Evolutionary conservation across 2,113 vertebrate genomes (phyloP), one percentile per base, ranked within the genome.

Genomic region (Vidua chalybeata): DNA sequence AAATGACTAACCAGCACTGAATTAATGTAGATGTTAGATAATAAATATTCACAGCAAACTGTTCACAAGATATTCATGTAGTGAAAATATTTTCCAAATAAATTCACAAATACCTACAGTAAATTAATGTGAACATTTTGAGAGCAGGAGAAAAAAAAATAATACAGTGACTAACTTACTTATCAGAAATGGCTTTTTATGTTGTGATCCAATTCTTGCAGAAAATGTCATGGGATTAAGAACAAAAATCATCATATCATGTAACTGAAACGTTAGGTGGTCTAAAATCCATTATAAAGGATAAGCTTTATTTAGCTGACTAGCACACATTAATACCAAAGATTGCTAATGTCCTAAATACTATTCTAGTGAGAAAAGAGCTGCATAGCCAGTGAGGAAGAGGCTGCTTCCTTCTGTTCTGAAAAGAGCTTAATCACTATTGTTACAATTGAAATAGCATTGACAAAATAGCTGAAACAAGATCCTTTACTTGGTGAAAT

Each of bases 11-110:
- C 26, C 51, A 86, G 56, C 55, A 37, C 78, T 84, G 78, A 90
- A 90, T 89, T 82, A 63, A 89, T 81, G 77, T 71, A 75, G 41
- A 68, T 68, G 72, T 74, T 84, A 81, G 49, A 55, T 69, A 94
- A 86, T 56, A 92, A 88, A 87, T 84, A 90, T 89, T 92, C 76
- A 78, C 66, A 74, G 46, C 49, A 75, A 92, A 92, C 55, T 81
- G n/a, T 69, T 96, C 49, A 79, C n/a, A 75, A 94, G n/a, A 66
- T 73, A 82, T 54, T 71, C 5, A 77, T 52, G 26, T 39, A 76
- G 55, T 69, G 62, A 94, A 95, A 91, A 90, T 22, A 74, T 75
- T 96, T 93, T 80, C 56, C 48, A 84, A 85, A 68, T 52, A 76
- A 76, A 90, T 87, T 92, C 54, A 80, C 35, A 73, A 82, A 85